Percentiles rank a stretch among this genome's conserved stretches.
Conservation (phyloP, 2,113 vertebrate species). For the Alexandromys fortis region DNA sequence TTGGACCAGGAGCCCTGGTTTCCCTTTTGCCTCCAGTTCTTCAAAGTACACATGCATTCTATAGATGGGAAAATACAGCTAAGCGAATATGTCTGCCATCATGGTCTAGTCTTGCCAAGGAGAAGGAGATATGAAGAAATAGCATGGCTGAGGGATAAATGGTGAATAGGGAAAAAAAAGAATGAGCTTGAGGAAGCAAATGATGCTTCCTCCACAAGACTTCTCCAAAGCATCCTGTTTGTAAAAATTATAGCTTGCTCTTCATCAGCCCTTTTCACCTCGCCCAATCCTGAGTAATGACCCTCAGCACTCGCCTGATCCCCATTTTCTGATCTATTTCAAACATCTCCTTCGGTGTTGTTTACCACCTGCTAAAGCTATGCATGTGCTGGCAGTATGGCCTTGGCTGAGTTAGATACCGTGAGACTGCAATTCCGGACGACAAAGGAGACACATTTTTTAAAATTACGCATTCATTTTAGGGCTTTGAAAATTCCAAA, state of each 20-base stretch:
- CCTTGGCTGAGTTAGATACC: background rate
- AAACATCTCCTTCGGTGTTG: background rate
- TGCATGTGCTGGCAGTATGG: background rate
- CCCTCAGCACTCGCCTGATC: background rate
- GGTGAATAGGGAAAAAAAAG: background rate
- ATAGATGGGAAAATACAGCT: background rate
- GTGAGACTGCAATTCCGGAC: background rate
- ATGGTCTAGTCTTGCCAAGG: background rate
- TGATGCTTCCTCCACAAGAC: background rate
- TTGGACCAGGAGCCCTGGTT: background rate
- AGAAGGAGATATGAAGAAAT: background rate
- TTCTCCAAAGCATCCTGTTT: background rate
- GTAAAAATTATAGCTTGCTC: background rate
- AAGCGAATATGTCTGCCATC: background rate
- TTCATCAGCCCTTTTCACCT: background rate
- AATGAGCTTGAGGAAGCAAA: background rate
- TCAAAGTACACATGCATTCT: background rate
- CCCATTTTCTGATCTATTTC: background rate
- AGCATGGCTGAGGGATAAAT: background rate
- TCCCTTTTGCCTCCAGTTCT: background rate
- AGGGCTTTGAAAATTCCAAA: background rate
- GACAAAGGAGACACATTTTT: background rate
- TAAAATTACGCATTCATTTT: background rate
- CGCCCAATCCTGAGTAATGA: background rate
- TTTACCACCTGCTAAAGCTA: background rate